Evolutionary conservation across 2,113 vertebrate genomes (phyloP), one percentile per base, ranked within the genome.

Genomic region (Morphnarchus princeps): DNA sequence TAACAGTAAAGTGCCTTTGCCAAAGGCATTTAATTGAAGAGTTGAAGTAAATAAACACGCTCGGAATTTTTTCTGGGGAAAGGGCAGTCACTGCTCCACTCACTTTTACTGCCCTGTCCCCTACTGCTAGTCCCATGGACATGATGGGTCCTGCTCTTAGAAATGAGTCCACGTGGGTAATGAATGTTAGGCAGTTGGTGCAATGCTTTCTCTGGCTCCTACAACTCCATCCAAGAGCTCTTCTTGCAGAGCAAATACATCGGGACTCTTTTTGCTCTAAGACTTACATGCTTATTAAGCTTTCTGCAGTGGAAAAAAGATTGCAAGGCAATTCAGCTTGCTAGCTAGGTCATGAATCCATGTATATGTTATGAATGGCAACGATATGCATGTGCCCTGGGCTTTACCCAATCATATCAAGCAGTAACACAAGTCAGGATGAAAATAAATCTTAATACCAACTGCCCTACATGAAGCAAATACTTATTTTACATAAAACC

Each of bases 371-470:
- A 84, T 93, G 94, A 96, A 94, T 95, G 95, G 89, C 65, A 91
- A 87, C 2, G 3, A 91, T 89, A 57, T 58, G 58, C 81, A 3
- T 82, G 62, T 95, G 93, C 95, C 87, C 93, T 89, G 73, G 92
- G 96, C 94, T 93, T 81, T 96, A 82, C 87, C 76, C 82, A 91
- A n/a, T 94, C 91, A 24, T 61, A 95, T 42, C 73, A 84, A 84
- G 84, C 80, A 69, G 40, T 79, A 92, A 52, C 45, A 76, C 50
- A 58, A 94, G 83, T 57, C 81, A 65, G 78, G 87, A 76, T 61
- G 96, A 69, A 96, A 95, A 96, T 95, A 87, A 95, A 95, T 95
- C 89, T 94, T 87, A 81, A 92, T 79, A 76, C 69, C 59, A 95
- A 91, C 93, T 92, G 89, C 65, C 83, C 69, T 95, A 84, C 77